A percentile compares a stretch with the other conserved stretches of the same genome.
phyloP scores from a whole-genome alignment of 1,140 invertebrate genomes.

The Oreohelix idahoensis region DNA sequence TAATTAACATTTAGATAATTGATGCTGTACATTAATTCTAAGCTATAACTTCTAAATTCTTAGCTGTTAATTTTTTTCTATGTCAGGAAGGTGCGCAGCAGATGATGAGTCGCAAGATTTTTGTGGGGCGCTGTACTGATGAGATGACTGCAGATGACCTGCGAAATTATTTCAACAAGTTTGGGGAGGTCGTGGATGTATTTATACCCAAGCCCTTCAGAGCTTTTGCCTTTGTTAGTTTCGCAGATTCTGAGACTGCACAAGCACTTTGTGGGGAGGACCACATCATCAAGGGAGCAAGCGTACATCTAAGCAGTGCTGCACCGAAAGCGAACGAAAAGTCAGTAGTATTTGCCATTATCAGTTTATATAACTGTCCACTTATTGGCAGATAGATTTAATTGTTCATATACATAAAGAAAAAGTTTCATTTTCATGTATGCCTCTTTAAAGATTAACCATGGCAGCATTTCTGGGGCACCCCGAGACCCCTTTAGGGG shows the following conservation, averaged over 20 bases:
- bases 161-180: conserved; percentile 72
- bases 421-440: no score
- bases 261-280: conserved; percentile 95
- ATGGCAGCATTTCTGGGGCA: no score
- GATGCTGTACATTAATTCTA: no score
- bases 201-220: conserved; percentile 76
- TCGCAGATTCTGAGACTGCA: conserved; percentile 80
- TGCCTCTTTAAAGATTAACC: no score
- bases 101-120: conserved; percentile 71
- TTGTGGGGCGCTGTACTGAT: conserved; percentile 73
- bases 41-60: no score
- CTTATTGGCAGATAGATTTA: no score
- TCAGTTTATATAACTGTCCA: neutral
- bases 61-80: neutral
- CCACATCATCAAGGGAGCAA: conserved; percentile 96
- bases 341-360: neutral
- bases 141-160: conserved; percentile 73
- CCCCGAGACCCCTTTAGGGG: no score
- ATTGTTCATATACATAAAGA: no score
- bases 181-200: conserved; percentile 74
- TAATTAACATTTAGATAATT: no score
- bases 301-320: conserved; percentile 95
- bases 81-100: conserved; percentile 64
- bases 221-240: conserved; percentile 76
- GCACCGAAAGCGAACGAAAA: conserved; percentile 82